Evolutionary conservation across 2,888 invertebrate species (phyloP), one percentile per base, ranked within the genome.

Genomic region (Bhutanitis thaidina): DNA sequence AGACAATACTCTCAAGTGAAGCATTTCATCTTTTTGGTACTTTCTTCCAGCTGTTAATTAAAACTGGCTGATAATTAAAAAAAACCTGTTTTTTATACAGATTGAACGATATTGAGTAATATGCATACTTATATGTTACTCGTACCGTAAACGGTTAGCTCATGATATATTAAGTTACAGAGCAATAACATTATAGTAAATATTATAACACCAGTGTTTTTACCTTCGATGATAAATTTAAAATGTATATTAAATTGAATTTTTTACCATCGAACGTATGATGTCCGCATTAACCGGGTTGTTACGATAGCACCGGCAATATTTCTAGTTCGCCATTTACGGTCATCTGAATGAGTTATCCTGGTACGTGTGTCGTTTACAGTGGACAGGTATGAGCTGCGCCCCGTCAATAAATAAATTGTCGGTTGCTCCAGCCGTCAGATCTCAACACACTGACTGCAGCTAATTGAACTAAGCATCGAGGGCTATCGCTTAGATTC

Each of bases 291-390:
- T 78, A 72, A 69, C 65, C 61, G 64, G 66, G 65, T 60, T 56
- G 69, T 68, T 67, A 61, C 52, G 46, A 61, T 64, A 58, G 59
- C 52, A 55, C 55, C 54, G 58, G 63, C 60, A 59, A 67, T 67
- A 63, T 64, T 59, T 63, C 67, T 61, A 60, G 60, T 58, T 56
- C 59, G 36, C 80, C 76, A 59, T 82, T 69, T 78, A 82, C 63
- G 80, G 85, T 52, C 66, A 73, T 64, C 59, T 65, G 75, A 76
- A 73, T 78, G 74, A 79, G 69, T 74, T 77, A 80, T 75, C 69
- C 69, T 55, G 60, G 56, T 57, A 61, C 59, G 49, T 62, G 64
- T 58, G 60, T 54, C 62, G 58, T 60, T 58, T 58, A 46, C 43
- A 53, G 49, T 58, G 29, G 40, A 39, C 40, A 59, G 59, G 60